Evolutionary conservation across 1,140 invertebrate species (phyloP).

Genomic region (Augochlora pura): DNA sequence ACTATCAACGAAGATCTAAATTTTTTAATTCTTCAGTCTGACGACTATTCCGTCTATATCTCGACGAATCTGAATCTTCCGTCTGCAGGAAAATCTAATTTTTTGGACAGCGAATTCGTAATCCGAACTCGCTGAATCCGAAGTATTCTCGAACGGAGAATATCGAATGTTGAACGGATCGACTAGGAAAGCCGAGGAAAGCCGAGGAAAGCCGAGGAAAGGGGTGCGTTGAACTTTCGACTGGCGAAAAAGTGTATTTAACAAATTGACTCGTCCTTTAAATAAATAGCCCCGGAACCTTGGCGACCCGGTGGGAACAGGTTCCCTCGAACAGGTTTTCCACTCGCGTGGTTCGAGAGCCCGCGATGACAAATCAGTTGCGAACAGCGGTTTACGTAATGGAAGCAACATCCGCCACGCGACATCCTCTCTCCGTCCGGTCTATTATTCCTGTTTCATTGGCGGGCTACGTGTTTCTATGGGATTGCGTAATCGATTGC

Average conservation of each 20-base stretch:
- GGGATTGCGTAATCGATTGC: slow-evolving; percentile 30
- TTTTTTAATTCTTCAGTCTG: too few species aligned
- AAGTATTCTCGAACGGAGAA: too few species aligned
- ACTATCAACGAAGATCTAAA: too few species aligned
- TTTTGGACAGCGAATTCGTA: too few species aligned
- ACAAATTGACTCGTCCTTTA: slow-evolving; percentile 7
- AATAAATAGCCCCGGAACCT: slow-evolving; percentile 6
- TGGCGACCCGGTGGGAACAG: not conserved
- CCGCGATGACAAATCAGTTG: slow-evolving; percentile 31
- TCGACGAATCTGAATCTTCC: too few species aligned
- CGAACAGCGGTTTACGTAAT: slow-evolving; percentile 24
- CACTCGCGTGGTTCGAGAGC: not conserved
- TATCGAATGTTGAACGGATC: too few species aligned
- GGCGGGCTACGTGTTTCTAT: not conserved
- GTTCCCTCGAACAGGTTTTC: slow-evolving; percentile 12
- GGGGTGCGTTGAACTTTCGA: not conserved
- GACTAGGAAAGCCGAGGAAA: too few species aligned
- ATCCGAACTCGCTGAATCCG: too few species aligned
- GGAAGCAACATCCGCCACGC: slow-evolving; percentile 40
- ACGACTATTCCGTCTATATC: too few species aligned
- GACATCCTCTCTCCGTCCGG: slow-evolving; percentile 24
- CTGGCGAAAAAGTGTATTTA: not conserved
- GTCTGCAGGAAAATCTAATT: too few species aligned
- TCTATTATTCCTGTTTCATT: slow-evolving; percentile 34
- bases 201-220: not conserved